Conservation (phyloP, 2,888 invertebrate species). For the Bellardia bayeri region DNA sequence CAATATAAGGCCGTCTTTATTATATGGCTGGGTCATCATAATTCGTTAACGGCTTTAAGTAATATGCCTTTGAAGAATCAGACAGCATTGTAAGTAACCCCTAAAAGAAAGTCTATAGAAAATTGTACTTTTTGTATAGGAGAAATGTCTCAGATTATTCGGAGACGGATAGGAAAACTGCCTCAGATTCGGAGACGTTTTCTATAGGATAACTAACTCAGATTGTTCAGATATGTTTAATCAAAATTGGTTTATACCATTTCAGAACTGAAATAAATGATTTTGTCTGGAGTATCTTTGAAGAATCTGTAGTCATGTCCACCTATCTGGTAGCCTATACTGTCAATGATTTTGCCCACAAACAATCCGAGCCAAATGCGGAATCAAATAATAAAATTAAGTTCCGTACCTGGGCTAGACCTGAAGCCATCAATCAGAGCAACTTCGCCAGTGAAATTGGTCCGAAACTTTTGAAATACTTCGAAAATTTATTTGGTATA, state of each 20-base stretch:
- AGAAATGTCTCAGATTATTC: no score
- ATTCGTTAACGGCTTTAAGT: slow-evolving; percentile 87
- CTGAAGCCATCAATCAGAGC: slow-evolving; percentile 90
- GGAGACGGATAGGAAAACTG: no score
- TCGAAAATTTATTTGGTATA: slow-evolving; percentile 87
- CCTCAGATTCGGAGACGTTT: no score
- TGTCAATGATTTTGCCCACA: slow-evolving; percentile 89
- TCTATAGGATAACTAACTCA: no score
- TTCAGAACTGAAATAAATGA: slow-evolving; percentile 85
- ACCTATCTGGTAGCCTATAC: slow-evolving; percentile 95
- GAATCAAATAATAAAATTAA: slow-evolving; percentile 78
- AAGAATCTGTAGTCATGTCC: slow-evolving; percentile 93
- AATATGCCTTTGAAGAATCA: slow-evolving; percentile 89
- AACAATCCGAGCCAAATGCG: slow-evolving; percentile 83
- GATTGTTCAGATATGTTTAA: no score
- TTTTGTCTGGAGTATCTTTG: slow-evolving; percentile 90
- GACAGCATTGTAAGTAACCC: slow-evolving; percentile 85
- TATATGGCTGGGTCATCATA: slow-evolving; percentile 87
- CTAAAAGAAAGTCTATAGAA: no score
- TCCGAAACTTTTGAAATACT: slow-evolving; percentile 90
- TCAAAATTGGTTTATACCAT: no score
- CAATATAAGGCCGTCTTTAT: slow-evolving; percentile 93
- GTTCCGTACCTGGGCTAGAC: slow-evolving; percentile 91
- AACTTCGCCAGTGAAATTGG: slow-evolving; percentile 90
- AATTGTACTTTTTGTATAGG: no score